Evolutionary conservation across 2,113 vertebrate species (phyloP).

Genomic region (Macquaria ambigua): DNA sequence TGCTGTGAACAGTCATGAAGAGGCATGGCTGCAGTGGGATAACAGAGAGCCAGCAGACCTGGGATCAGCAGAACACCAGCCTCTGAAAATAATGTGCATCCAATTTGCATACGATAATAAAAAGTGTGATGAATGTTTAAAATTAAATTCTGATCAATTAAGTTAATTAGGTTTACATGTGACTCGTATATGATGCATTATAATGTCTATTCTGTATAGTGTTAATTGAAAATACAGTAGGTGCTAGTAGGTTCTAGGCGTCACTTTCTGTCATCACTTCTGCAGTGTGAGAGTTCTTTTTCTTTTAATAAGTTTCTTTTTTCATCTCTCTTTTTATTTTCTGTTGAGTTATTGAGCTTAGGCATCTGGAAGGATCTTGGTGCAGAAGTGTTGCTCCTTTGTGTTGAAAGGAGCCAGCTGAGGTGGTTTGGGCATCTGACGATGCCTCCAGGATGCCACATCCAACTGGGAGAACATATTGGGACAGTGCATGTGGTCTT

Average conservation of each 20-base stretch:
- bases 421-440: no score
- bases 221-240: neutral
- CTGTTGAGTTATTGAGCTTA: no score
- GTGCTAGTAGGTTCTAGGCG: no score
- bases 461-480: neutral
- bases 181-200: neutral
- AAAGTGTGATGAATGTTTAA: neutral
- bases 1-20: no score
- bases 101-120: neutral
- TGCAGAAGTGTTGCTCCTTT: no score
- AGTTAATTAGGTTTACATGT: neutral
- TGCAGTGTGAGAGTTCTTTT: slow-evolving; percentile 4
- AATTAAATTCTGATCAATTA: no score
- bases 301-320: slow-evolving; percentile 4
- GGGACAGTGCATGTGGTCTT: neutral
- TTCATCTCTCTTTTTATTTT: slow-evolving; percentile 15
- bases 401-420: no score
- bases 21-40: neutral
- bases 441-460: no score
- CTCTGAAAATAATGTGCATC: neutral
- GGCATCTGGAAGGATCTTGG: no score
- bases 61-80: neutral
- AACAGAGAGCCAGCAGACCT: neutral
- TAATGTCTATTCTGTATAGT: neutral
- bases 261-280: neutral